phyloP scores from a whole-genome alignment of 2,797 vertebrate genomes.

The Neosilurus mollespiculum region DNA sequence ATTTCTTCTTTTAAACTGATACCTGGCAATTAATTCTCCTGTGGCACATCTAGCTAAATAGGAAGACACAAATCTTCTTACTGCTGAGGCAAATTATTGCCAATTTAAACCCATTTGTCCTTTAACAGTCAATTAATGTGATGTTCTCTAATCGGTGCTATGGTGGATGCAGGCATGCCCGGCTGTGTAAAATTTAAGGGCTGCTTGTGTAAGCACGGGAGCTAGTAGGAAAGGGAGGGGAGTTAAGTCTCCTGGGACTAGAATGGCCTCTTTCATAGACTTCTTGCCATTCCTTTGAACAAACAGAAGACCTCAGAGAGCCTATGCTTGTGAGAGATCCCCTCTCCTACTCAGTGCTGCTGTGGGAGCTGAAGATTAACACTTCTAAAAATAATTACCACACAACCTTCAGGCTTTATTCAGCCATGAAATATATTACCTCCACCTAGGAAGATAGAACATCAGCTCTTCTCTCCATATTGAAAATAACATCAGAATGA shows the following conservation, averaged over 20 bases:
- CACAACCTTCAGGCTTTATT: slow-evolving; percentile 38
- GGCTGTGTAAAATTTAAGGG: slow-evolving; percentile 38
- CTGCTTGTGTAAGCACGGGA: slow-evolving; percentile 53
- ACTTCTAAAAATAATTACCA: slow-evolving; percentile 56
- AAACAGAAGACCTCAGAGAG: slow-evolving; percentile 61
- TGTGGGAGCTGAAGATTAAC: slow-evolving; percentile 49
- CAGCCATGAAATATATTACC: slow-evolving; percentile 45
- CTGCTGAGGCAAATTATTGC: slow-evolving; percentile 12
- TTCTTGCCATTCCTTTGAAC: slow-evolving; percentile 66
- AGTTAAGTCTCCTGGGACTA: slow-evolving; percentile 62
- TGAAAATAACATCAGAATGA: slow-evolving; percentile 34
- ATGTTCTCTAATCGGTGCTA: background rate
- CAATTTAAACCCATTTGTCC: slow-evolving; percentile 31
- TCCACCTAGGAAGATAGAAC: slow-evolving; percentile 33
- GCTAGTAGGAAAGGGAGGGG: slow-evolving; percentile 51
- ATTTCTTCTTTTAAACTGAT: background rate
- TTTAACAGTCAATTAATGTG: slow-evolving; percentile 13
- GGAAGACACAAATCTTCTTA: background rate
- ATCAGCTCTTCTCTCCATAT: slow-evolving; percentile 26
- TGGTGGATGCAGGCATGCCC: slow-evolving; percentile 13
- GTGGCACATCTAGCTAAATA: slow-evolving; percentile 4
- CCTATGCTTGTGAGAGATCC: slow-evolving; percentile 64
- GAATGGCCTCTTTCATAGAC: slow-evolving; percentile 71
- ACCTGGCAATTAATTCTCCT: background rate
- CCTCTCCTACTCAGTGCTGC: slow-evolving; percentile 43